A percentile compares a stretch with the other conserved stretches of the same genome.
These are phyloP conservation scores for Mimachlamys varia DNA, from an alignment of 2,888 invertebrate genomes.

Conservation along the genomic window DNA sequence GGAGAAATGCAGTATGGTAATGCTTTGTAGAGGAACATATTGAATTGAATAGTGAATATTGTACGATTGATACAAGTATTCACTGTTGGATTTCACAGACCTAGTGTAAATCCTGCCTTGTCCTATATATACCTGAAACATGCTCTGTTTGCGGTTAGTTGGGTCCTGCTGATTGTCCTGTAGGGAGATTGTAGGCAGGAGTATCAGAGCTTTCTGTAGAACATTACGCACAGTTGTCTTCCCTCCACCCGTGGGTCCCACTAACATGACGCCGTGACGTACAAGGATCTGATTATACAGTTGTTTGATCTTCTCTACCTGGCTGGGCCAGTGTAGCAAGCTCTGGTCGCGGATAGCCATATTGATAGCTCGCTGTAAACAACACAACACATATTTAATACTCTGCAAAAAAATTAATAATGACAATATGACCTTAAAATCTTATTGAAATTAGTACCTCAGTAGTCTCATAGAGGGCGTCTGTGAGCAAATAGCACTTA, in stretches of 20 bases:
- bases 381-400: conserved; percentile 32
- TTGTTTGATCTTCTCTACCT: conserved; percentile 80
- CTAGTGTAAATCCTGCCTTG: no score
- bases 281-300: conserved; percentile 81
- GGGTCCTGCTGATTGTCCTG: conserved; percentile 63
- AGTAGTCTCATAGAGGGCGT: no score
- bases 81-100: no score
- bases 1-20: no score
- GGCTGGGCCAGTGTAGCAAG: conserved; percentile 79
- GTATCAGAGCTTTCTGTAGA: conserved; percentile 79
- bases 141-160: conserved; percentile 54
- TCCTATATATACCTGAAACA: conserved; percentile 28
- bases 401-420: no score
- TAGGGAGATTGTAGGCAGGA: conserved; percentile 74
- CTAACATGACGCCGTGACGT: conserved; percentile 81
- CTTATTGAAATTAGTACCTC: no score
- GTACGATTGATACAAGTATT: no score
- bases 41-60: no score
- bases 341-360: conserved; percentile 78
- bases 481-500: no score
- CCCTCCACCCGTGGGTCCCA: conserved; percentile 80
- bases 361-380: conserved; percentile 77
- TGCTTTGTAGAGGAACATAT: no score
- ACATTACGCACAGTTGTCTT: conserved; percentile 79
- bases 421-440: no score